These are phyloP conservation scores for Phalloptychus januarius DNA, from an alignment of 2,797 vertebrate genomes.

Conservation along the genomic window DNA sequence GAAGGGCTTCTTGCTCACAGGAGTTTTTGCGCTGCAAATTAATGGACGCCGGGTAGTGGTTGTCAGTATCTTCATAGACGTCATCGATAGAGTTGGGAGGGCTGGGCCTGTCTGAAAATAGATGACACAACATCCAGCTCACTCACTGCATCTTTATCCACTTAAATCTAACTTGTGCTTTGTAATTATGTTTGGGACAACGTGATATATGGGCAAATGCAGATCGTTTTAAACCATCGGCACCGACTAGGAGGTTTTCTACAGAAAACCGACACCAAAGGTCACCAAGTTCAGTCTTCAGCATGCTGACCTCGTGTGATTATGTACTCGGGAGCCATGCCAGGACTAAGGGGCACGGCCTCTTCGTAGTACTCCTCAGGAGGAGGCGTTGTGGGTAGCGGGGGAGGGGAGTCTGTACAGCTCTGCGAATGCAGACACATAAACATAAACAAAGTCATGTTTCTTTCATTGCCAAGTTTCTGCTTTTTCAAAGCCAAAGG, in stretches of 20 bases:
- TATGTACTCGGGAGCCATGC: conserved; percentile 92
- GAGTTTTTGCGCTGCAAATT: conserved; percentile 92
- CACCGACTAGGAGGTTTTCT: conserved; percentile 17
- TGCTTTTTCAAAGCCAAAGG: conserved; percentile 49
- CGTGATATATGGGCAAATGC: conserved; percentile 3
- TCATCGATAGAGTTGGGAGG: conserved; percentile 93
- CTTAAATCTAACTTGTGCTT: conserved; percentile 14
- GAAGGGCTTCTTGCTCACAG: conserved; percentile 80
- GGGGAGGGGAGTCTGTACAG: conserved; percentile 78
- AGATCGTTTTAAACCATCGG: conserved; percentile 13
- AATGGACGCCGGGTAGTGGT: conserved; percentile 90
- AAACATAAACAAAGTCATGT: conserved; percentile 53
- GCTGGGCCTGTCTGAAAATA: conserved; percentile 86
- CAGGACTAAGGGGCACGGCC: conserved; percentile 92
- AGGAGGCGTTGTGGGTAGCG: conserved; percentile 91
- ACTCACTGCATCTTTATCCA: not conserved
- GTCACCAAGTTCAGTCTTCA: conserved; percentile 26
- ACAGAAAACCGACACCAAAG: conserved; percentile 4
- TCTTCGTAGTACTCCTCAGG: conserved; percentile 98
- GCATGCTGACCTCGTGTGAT: conserved; percentile 79
- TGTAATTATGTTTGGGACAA: conserved; percentile 27
- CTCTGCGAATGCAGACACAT: conserved; percentile 45
- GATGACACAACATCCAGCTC: conserved; percentile 18
- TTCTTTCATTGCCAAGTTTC: conserved; percentile 22
- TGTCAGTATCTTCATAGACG: conserved; percentile 94